These are phyloP conservation scores for Australoheros facetus DNA, from an alignment of 2,797 vertebrate genomes.

Conservation along the genomic window DNA sequence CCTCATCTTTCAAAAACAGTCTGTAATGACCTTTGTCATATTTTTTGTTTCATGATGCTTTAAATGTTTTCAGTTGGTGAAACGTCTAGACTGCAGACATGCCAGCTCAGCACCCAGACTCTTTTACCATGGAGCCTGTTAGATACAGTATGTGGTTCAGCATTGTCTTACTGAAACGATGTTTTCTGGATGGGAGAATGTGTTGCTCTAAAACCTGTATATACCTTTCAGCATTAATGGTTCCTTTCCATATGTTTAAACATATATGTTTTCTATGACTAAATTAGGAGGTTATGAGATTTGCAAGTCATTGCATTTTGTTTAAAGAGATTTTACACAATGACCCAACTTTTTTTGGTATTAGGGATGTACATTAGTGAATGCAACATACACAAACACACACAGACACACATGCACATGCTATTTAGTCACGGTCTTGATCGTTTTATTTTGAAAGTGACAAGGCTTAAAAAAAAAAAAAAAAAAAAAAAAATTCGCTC, in stretches of 20 bases:
- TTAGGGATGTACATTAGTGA: not conserved
- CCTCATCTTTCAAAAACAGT: not conserved
- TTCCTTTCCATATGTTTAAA: not conserved
- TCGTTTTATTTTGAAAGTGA: conserved; percentile 61
- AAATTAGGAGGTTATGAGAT: not conserved
- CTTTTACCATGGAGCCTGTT: too few relatives aligned
- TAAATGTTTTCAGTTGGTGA: too few relatives aligned
- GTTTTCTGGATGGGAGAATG: too few relatives aligned
- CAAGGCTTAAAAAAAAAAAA: conserved; percentile 21
- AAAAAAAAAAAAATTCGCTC: conserved; percentile 2
- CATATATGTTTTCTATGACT: not conserved
- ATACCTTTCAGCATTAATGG: too few relatives aligned
- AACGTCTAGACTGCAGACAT: too few relatives aligned
- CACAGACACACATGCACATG: not conserved
- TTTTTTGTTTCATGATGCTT: too few relatives aligned
- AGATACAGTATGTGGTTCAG: too few relatives aligned
- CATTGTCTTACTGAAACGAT: too few relatives aligned
- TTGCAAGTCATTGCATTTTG: not conserved
- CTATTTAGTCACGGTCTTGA: conserved; percentile 42
- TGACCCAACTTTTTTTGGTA: not conserved
- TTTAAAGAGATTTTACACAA: not conserved
- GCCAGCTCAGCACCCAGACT: too few relatives aligned
- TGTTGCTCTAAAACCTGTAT: too few relatives aligned
- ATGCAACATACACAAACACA: not conserved
- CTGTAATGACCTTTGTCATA: not conserved